A percentile compares a stretch with the other conserved stretches of the same genome.
Evolutionary conservation across 2,888 invertebrate species (phyloP).

Genomic region (Aromia moschata): DNA sequence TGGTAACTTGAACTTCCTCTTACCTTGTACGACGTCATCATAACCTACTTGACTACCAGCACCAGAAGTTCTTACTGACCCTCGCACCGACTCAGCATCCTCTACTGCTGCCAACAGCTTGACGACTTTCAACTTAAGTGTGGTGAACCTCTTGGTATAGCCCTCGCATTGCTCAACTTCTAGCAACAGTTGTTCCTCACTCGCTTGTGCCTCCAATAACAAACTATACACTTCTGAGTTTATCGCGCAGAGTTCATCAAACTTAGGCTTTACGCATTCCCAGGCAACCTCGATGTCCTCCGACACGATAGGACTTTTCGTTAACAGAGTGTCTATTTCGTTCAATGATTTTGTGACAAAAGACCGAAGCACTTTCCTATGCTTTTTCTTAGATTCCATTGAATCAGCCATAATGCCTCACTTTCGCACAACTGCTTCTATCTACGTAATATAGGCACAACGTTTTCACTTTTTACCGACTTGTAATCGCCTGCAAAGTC

Average conservation of each 20-base stretch:
- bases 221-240: background rate
- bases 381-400: background rate
- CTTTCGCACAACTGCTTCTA: background rate
- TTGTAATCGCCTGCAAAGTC: background rate
- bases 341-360: background rate
- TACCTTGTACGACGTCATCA: slow-evolving; percentile 22
- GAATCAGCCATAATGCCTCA: slow-evolving; percentile 1
- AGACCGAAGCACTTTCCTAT: background rate
- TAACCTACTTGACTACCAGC: background rate
- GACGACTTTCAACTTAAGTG: background rate
- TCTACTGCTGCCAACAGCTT: background rate
- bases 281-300: background rate
- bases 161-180: background rate
- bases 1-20: slow-evolving; percentile 40
- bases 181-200: background rate
- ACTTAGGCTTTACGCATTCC: slow-evolving; percentile 8
- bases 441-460: background rate
- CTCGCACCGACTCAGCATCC: background rate
- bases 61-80: too few relatives aligned
- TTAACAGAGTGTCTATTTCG: background rate
- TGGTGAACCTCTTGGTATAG: slow-evolving; percentile 5
- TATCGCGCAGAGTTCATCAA: background rate
- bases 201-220: background rate
- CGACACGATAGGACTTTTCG: background rate
- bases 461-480: background rate